A percentile compares a stretch with the other conserved stretches of the same genome.
Evolutionary conservation across 2,797 vertebrate genomes (phyloP).

Genomic region (Clarias platycephalus): DNA sequence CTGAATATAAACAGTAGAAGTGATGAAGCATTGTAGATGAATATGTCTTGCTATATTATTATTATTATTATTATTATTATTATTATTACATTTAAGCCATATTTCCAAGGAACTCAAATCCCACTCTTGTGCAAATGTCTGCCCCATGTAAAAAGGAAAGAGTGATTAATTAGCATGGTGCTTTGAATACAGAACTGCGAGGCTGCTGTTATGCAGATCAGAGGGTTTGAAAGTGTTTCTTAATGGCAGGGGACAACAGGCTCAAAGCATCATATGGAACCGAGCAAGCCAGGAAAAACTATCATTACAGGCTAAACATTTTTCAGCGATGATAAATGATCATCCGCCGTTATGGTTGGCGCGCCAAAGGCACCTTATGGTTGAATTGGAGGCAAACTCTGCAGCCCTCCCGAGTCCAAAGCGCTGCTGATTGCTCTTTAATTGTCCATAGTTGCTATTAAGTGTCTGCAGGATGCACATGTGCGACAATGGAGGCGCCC

Average conservation of each 20-base stretch:
- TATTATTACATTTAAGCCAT: not conserved
- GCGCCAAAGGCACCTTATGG: conserved; percentile 22
- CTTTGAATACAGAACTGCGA: conserved; percentile 15
- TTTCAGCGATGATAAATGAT: conserved; percentile 42
- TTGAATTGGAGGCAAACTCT: conserved; percentile 28
- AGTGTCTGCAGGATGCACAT: conserved; percentile 44
- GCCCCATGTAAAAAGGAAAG: not conserved
- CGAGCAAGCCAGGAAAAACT: conserved; percentile 41
- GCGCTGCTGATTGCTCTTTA: conserved; percentile 50
- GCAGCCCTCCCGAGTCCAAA: conserved; percentile 29
- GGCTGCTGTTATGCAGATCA: conserved; percentile 24
- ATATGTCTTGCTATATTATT: not conserved
- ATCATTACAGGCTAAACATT: conserved; percentile 34
- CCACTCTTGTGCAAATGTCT: not conserved
- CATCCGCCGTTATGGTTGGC: conserved; percentile 37
- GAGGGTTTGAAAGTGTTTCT: conserved; percentile 28
- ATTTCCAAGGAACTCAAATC: not conserved
- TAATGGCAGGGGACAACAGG: conserved; percentile 30
- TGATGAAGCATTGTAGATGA: not conserved
- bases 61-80: not conserved
- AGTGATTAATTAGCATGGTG: conserved; percentile 19
- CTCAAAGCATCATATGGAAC: conserved; percentile 33
- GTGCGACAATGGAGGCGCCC: conserved; percentile 29
- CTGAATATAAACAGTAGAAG: not conserved
- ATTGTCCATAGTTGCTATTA: conserved; percentile 53